Conservation (phyloP, 2,888 invertebrate genomes). For the Xanthia togata region DNA sequence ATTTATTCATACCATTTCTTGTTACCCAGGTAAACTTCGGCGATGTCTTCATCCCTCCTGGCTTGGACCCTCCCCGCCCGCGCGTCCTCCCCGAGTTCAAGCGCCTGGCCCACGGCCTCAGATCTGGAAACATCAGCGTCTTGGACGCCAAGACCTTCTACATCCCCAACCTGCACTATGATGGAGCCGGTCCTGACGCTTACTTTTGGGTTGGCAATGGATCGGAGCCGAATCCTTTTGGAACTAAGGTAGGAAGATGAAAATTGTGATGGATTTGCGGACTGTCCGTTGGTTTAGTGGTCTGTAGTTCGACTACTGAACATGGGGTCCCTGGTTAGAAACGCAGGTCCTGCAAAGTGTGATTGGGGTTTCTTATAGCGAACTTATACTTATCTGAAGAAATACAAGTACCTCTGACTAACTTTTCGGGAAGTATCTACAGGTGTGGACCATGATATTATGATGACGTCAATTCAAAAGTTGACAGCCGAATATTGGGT, state of each 20-base stretch:
- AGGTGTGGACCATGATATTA: background rate
- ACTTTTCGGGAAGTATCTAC: fast-evolving
- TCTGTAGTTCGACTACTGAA: background rate
- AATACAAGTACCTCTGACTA: too few relatives aligned
- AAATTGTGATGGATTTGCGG: background rate
- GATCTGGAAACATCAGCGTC: slow-evolving; percentile 97
- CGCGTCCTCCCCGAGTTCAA: slow-evolving; percentile 96
- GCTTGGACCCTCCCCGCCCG: slow-evolving; percentile 94
- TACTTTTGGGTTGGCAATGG: slow-evolving; percentile 99
- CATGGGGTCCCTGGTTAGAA: background rate
- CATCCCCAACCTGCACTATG: slow-evolving; percentile 97
- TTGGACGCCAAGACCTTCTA: slow-evolving; percentile 97
- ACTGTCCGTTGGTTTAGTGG: background rate
- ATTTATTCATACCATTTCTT: background rate
- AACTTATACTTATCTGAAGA: too few relatives aligned
- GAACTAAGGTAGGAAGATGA: slow-evolving; percentile 91
- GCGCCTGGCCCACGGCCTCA: slow-evolving; percentile 95
- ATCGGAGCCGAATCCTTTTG: slow-evolving; percentile 94
- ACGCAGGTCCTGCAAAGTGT: background rate
- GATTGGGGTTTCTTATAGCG: background rate
- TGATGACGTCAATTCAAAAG: background rate
- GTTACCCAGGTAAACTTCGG: slow-evolving; percentile 95
- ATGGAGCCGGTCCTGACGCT: slow-evolving; percentile 97
- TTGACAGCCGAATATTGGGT: background rate
- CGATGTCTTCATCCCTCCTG: slow-evolving; percentile 94